phyloP scores from a whole-genome alignment of 2,113 vertebrate species.

The Triplophysa tibetana region DNA sequence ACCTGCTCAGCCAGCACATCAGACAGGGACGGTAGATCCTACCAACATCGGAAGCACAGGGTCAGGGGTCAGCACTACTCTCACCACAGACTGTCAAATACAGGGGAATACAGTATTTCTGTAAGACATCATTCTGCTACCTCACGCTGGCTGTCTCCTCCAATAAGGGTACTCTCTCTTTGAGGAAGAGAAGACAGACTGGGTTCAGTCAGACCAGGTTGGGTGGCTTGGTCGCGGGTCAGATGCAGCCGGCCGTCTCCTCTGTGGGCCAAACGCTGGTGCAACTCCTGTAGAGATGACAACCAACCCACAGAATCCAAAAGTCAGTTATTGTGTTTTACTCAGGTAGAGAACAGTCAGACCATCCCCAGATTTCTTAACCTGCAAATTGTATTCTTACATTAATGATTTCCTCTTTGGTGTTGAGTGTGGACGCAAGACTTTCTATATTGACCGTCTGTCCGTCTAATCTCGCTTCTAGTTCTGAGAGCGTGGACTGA shows the following conservation, averaged over 20 bases:
- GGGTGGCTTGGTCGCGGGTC: constrained; percentile 50
- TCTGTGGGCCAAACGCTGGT: constrained; percentile 62
- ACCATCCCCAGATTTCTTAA: not conserved
- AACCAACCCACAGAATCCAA: not conserved
- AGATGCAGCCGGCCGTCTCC: constrained; percentile 51
- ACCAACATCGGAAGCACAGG: constrained; percentile 13
- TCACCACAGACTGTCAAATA: not conserved
- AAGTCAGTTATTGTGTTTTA: not conserved
- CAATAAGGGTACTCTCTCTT: constrained; percentile 75
- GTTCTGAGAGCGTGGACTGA: constrained; percentile 65
- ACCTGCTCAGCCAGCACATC: constrained; percentile 76
- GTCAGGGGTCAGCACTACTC: constrained; percentile 8
- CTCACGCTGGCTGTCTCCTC: constrained; percentile 73
- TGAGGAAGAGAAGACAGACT: constrained; percentile 69
- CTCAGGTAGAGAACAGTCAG: not conserved
- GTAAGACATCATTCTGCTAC: constrained; percentile 50
- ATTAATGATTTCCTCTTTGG: constrained; percentile 76
- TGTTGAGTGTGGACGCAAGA: constrained; percentile 69
- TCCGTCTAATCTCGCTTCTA: constrained; percentile 65
- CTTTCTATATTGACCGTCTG: constrained; percentile 69
- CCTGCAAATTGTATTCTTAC: constrained; percentile 56
- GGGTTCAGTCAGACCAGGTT: constrained; percentile 57
- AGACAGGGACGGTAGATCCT: constrained; percentile 64
- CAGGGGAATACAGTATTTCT: not conserved
- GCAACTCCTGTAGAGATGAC: constrained; percentile 66